Base-by-base conservation (phyloP, 2,888 invertebrate species). In the Sminthurinus aureus region DNA sequence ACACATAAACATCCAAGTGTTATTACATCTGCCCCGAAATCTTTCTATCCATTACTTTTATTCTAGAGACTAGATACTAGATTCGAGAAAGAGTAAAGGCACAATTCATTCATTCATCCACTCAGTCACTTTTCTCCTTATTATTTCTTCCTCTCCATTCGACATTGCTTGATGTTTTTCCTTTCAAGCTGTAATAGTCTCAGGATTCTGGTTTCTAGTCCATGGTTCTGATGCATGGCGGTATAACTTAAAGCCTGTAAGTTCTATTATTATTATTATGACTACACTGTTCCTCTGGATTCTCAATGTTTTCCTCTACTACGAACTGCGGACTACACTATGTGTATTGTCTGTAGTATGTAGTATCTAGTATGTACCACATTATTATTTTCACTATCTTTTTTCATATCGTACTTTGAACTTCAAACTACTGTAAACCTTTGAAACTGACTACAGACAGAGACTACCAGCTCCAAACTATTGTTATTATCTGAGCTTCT, bases 1-100 rank as follows among this genome's bases (percentile, higher is more conserved):
- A 79, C 79, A 79, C 82, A 84, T 82, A 84, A 84, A 74, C 76
- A 82, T 51, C 67, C 77, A 77, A 82, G 77, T 82, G 76, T 82
- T 82, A 82, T 77, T 82, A 66, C 82, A 66, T 76, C 26, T 77
- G 50, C 75, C 64, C 51, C 69, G n/a, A n/a, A 58, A 52, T 58
- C 58, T 58, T 66, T 38, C 71, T 69, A 51, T 83, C 75, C 50
- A 15, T 18, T 52, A n/a, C 22, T 8, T 22, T 50, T 74, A 38
- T 38, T 38, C 38, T 38, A 38, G 38, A 38, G 1, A 38, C 38
- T 38, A 38, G 38, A 38, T 38, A 38, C 38, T 38, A 38, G 38
- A 38, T 38, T 4, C 38, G 6, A 38, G 38, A 38, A 38, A 38
- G 38, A 38, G 38, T 38, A 38, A 38, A 38, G 38, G 38, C 38